Percentiles rank a stretch among this genome's conserved stretches.
phyloP scores from a whole-genome alignment of 2,797 vertebrate species.

The Xenops minutus region DNA sequence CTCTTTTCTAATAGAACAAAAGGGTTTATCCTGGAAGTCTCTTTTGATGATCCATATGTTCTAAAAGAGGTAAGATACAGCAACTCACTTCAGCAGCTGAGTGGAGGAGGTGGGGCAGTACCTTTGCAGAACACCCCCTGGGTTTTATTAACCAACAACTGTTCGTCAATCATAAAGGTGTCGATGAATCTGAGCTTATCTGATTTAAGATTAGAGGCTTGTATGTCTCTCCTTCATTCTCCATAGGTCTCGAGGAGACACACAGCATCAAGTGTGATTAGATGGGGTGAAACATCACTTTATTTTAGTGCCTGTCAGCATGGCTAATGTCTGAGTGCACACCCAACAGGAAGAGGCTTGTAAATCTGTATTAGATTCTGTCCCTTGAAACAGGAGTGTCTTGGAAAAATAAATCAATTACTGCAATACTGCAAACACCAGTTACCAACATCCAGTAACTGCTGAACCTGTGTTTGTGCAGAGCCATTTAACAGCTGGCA shows the following conservation, averaged over 20 bases:
- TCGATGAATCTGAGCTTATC: background rate
- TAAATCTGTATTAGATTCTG: background rate
- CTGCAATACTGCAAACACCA: background rate
- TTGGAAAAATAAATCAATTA: background rate
- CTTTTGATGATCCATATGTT: constrained; percentile 68
- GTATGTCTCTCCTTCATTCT: background rate
- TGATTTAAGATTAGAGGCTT: background rate
- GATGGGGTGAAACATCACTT: background rate
- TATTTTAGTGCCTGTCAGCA: background rate
- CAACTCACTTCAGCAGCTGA: background rate
- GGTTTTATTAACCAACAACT: background rate
- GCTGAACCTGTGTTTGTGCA: background rate
- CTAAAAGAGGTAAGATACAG: constrained; percentile 59
- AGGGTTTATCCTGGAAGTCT: constrained; percentile 74
- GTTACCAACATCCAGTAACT: background rate
- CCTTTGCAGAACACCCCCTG: background rate
- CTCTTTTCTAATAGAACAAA: constrained; percentile 61
- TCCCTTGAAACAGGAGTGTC: background rate
- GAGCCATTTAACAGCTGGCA: background rate
- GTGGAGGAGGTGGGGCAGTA: background rate
- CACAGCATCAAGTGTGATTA: background rate
- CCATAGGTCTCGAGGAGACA: background rate
- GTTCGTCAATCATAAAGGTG: background rate
- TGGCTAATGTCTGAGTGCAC: rapidly evolving
- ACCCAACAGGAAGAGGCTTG: background rate